These are phyloP conservation scores for Cairina moschata DNA, from an alignment of 2,113 vertebrate species.

Conservation along the genomic window DNA sequence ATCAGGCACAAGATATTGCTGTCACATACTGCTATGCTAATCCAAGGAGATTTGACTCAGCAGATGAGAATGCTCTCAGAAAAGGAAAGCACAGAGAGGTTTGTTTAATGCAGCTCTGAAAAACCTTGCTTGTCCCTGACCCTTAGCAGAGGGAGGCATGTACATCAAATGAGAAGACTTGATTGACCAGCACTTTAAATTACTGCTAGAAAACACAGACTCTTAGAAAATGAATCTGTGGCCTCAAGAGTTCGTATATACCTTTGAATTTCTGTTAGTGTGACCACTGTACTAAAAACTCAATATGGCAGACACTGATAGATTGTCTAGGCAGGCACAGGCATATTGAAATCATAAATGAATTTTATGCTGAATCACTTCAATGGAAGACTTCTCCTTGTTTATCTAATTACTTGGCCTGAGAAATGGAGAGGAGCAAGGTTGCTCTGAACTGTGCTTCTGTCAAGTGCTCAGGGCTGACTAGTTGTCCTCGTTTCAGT, in stretches of 20 bases:
- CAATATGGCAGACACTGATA: fast-evolving
- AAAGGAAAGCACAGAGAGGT: not conserved
- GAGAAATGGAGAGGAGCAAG: not conserved
- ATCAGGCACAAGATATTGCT: not conserved
- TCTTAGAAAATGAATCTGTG: not conserved
- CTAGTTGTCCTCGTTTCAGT: too few species aligned
- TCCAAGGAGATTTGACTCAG: not conserved
- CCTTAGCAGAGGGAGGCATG: fast-evolving
- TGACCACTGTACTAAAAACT: not conserved
- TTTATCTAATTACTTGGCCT: not conserved
- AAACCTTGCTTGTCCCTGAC: not conserved
- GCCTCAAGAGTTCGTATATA: not conserved
- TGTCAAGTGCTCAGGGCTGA: not conserved
- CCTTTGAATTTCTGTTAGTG: not conserved
- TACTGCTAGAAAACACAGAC: not conserved
- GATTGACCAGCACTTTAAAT: not conserved
- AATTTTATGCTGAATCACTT: not conserved
- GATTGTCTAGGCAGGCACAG: not conserved
- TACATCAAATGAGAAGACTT: not conserved
- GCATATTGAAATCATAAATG: not conserved
- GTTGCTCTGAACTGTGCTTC: not conserved
- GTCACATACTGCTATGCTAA: not conserved
- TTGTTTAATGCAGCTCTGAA: not conserved
- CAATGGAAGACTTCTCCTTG: not conserved
- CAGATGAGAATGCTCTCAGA: not conserved